Percentiles rank a stretch among this genome's conserved stretches.
phyloP scores from a whole-genome alignment of 2,113 vertebrate species.

The Falcunculus frontatus region DNA sequence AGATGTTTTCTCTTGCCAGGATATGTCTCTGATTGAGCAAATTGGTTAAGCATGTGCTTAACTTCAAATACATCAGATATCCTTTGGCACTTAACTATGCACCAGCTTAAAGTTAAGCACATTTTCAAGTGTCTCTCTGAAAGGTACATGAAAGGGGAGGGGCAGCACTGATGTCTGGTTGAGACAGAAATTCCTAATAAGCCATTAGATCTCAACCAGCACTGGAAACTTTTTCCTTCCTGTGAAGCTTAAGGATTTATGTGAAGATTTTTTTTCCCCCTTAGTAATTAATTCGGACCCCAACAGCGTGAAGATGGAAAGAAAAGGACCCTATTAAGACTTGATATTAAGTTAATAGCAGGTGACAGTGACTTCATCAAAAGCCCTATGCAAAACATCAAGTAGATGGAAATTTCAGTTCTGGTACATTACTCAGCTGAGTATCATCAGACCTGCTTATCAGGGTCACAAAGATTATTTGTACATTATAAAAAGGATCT shows the following conservation, averaged over 20 bases:
- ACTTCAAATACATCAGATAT: neutral
- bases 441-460: constrained; percentile 78
- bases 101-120: constrained; percentile 27
- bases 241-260: constrained; percentile 72
- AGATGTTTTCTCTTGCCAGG: neutral
- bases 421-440: constrained; percentile 82
- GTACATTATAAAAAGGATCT: constrained; percentile 72
- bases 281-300: constrained; percentile 79
- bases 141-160: constrained; percentile 12
- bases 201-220: constrained; percentile 40
- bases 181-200: constrained; percentile 34
- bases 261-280: constrained; percentile 60
- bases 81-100: neutral
- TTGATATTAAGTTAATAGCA: constrained; percentile 84
- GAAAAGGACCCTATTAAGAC: constrained; percentile 80
- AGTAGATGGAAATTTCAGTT: constrained; percentile 82
- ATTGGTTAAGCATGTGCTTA: constrained; percentile 40
- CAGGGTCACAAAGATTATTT: constrained; percentile 83
- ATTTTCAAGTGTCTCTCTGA: neutral
- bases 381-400: constrained; percentile 75
- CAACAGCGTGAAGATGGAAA: constrained; percentile 76
- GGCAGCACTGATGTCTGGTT: neutral
- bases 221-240: constrained; percentile 53
- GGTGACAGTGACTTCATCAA: constrained; percentile 83
- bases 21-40: neutral